phyloP scores from a whole-genome alignment of 2,888 invertebrate genomes.

The Digitonthophagus gazella region DNA sequence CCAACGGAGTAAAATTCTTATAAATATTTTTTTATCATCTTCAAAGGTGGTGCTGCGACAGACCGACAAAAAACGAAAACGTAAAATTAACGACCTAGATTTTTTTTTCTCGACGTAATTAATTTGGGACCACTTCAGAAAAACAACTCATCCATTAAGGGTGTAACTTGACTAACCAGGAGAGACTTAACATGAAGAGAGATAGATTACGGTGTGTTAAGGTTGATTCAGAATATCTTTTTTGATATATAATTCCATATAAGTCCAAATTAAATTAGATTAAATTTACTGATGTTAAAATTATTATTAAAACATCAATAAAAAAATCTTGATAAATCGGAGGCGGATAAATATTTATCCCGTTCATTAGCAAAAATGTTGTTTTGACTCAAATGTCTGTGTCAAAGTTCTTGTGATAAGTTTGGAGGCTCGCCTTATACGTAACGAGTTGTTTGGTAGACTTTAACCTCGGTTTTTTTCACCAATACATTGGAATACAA shows the following conservation, averaged over 20 bases:
- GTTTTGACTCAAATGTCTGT: neutral
- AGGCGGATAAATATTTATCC: neutral
- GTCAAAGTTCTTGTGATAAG: neutral
- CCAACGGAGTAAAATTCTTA: neutral
- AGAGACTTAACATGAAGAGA: constrained; percentile 18
- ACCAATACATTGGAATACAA: neutral
- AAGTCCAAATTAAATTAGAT: no score
- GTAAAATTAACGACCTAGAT: neutral
- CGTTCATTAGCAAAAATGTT: neutral
- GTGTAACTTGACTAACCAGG: constrained; percentile 26
- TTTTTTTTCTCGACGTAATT: constrained; percentile 38
- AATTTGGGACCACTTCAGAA: constrained; percentile 48
- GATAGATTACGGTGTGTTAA: neutral
- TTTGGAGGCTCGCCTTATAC: neutral
- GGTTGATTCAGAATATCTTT: neutral
- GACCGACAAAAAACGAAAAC: neutral
- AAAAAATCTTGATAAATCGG: no score
- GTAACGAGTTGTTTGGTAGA: neutral
- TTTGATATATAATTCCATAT: neutral
- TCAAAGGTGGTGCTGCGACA: neutral
- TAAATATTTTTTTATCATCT: neutral
- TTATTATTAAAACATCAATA: no score
- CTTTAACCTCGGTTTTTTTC: neutral
- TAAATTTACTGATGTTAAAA: no score
- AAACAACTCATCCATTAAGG: constrained; percentile 50